phyloP scores from a whole-genome alignment of 2,113 vertebrate genomes.

The Lagopus muta region DNA sequence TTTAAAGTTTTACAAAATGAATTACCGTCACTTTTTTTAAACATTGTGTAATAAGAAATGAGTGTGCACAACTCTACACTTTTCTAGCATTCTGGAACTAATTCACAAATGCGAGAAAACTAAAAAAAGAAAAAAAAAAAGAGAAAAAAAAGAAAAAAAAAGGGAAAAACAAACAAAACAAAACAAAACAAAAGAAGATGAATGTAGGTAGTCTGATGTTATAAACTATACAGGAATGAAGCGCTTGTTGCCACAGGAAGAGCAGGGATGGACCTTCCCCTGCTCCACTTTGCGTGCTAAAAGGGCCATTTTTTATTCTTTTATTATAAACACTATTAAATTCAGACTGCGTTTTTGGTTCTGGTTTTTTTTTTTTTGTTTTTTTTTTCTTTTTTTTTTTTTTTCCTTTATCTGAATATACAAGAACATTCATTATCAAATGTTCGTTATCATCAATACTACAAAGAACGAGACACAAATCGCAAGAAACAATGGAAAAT shows the following conservation, averaged over 20 bases:
- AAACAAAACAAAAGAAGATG: conserved; percentile 13
- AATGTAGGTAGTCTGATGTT: conserved; percentile 82
- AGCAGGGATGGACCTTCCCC: conserved; percentile 60
- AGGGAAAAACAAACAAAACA: background rate
- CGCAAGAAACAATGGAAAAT: conserved; percentile 87
- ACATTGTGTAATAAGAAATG: conserved; percentile 84
- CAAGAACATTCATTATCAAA: conserved; percentile 89
- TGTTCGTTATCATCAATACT: conserved; percentile 83
- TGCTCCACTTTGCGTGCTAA: conserved; percentile 86
- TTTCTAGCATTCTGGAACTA: conserved; percentile 91
- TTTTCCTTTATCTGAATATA: conserved; percentile 86
- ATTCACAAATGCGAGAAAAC: conserved; percentile 89
- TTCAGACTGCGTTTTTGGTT: conserved; percentile 90
- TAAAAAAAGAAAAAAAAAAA: conserved; percentile 30
- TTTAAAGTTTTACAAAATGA: conserved; percentile 86
- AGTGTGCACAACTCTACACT: conserved; percentile 92
- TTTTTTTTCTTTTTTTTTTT: conserved; percentile 67
- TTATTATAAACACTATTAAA: conserved; percentile 89
- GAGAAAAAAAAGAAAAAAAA: background rate
- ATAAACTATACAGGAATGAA: conserved; percentile 81
- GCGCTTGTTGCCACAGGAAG: conserved; percentile 77
- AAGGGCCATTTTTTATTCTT: conserved; percentile 79
- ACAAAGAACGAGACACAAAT: conserved; percentile 88
- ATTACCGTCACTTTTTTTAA: conserved; percentile 82
- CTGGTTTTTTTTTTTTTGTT: conserved; percentile 63